Conservation (phyloP, 2,113 vertebrate species). For the Odontophorus gujanensis region DNA sequence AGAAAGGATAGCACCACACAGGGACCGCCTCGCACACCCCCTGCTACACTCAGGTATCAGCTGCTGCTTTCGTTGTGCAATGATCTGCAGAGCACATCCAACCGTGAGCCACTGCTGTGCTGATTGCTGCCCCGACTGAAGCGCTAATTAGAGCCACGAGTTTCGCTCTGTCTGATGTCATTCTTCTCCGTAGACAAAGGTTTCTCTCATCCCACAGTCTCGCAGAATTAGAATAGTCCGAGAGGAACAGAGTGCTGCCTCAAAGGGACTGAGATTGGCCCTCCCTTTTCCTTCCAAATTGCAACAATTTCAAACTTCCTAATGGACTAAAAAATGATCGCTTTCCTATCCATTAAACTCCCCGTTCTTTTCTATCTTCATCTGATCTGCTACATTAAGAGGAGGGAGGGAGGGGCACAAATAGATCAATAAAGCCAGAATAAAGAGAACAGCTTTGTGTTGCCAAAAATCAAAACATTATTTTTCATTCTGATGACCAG, state of each 20-base stretch:
- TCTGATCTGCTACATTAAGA: background rate
- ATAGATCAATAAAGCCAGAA: background rate
- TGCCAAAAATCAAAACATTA: background rate
- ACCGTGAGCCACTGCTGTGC: accelerated
- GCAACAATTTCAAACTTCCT: background rate
- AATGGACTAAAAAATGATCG: background rate
- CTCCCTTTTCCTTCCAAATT: background rate
- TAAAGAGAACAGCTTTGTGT: background rate
- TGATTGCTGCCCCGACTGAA: background rate
- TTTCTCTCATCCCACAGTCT: background rate
- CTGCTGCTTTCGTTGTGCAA: background rate
- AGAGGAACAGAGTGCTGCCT: background rate
- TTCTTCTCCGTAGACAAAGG: background rate
- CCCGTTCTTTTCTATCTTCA: background rate
- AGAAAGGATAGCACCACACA: background rate
- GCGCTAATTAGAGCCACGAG: background rate
- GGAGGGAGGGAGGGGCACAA: background rate
- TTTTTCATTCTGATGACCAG: background rate
- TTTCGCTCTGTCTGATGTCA: background rate
- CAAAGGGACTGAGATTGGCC: background rate
- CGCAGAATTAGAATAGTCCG: background rate
- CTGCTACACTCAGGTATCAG: accelerated
- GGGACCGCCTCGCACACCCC: accelerated
- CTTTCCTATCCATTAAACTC: background rate
- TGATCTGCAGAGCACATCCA: background rate